These are phyloP conservation scores for Pseudococcus viburni DNA, from an alignment of 2,888 invertebrate species.

Conservation along the genomic window DNA sequence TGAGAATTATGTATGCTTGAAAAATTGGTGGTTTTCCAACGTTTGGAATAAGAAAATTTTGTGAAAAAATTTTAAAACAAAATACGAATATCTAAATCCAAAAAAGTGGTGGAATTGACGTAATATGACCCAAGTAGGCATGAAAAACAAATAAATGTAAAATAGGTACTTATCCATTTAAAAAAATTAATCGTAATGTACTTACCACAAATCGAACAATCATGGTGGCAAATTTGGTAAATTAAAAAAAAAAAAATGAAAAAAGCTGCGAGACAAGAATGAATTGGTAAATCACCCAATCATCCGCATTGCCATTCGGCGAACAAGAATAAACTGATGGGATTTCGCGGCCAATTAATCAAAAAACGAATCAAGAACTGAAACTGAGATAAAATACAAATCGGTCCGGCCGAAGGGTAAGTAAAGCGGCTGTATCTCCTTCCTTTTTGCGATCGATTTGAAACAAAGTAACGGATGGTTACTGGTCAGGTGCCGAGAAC, in stretches of 20 bases:
- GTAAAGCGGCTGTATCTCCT: no score
- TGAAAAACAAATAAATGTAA: no score
- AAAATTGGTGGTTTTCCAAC: no score
- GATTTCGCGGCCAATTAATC: not conserved
- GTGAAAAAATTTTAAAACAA: no score
- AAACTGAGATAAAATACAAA: not conserved
- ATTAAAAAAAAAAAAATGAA: not conserved
- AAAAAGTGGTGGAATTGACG: no score
- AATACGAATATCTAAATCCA: no score
- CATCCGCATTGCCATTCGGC: not conserved
- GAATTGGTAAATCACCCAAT: not conserved
- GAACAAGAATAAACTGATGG: not conserved
- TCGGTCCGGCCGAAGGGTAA: not conserved
- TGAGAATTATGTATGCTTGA: no score
- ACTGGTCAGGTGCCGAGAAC: not conserved
- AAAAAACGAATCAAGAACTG: constrained; percentile 1
- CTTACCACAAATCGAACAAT: constrained; percentile 21
- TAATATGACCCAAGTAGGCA: no score
- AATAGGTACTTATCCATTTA: no score
- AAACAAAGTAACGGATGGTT: not conserved
- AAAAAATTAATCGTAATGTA: not conserved
- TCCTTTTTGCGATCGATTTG: not conserved
- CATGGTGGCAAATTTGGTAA: not conserved
- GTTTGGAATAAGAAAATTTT: no score
- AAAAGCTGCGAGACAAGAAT: not conserved